Conservation (phyloP, 1,140 invertebrate species). For the Drosophila ironensis region DNA sequence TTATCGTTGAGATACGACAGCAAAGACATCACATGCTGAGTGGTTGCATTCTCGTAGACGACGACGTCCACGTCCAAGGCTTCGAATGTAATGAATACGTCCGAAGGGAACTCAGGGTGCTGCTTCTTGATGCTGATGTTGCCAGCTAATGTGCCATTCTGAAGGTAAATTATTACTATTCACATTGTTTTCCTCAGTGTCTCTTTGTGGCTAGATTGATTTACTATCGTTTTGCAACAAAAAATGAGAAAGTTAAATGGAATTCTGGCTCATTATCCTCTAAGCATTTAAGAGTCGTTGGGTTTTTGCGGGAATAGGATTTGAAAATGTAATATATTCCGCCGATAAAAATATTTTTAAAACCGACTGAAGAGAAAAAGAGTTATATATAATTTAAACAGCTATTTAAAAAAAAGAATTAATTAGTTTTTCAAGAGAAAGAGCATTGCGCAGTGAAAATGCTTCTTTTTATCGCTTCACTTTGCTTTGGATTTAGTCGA, state of each 20-base stretch:
- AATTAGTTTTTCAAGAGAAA: background rate
- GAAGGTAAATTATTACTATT: background rate
- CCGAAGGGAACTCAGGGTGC: conserved; percentile 88
- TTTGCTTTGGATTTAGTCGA: background rate
- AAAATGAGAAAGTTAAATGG: conserved; percentile 8
- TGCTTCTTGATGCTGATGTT: conserved; percentile 90
- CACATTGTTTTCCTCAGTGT: background rate
- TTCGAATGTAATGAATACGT: conserved; percentile 89
- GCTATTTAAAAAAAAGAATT: background rate
- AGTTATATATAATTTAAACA: background rate
- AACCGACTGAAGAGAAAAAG: too few relatives aligned
- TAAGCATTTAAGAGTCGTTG: background rate
- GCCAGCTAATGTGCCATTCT: conserved; percentile 88
- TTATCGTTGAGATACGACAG: conserved; percentile 46
- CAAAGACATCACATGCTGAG: conserved; percentile 42
- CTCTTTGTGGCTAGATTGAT: background rate
- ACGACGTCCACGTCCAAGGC: conserved; percentile 84
- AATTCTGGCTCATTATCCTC: background rate
- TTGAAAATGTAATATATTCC: too few relatives aligned
- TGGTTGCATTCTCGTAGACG: conserved; percentile 40
- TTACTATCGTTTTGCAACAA: conserved; percentile 1
- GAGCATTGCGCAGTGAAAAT: background rate
- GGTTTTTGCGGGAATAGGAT: background rate
- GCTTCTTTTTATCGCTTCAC: background rate
- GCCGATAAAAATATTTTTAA: too few relatives aligned